Evolutionary conservation across 2,888 invertebrate species (phyloP).

Genomic region (Drosophila paucipuncta): DNA sequence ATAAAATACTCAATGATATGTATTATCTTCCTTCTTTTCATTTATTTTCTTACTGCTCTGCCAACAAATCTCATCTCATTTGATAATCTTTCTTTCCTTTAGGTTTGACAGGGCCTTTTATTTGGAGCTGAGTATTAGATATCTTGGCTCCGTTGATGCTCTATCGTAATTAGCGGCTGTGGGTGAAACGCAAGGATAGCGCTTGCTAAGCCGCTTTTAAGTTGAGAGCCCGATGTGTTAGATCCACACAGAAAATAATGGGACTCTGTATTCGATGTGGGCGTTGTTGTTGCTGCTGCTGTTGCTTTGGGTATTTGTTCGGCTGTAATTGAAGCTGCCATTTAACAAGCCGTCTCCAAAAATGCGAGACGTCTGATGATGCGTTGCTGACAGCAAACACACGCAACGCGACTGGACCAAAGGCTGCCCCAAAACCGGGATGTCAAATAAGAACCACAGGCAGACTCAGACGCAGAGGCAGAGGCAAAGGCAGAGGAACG

Average conservation of each 20-base stretch:
- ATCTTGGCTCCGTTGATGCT: constrained; percentile 9
- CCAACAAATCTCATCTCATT: constrained; percentile 3
- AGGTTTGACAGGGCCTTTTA: neutral
- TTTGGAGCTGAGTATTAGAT: constrained; percentile 12
- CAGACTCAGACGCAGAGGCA: constrained; percentile 11
- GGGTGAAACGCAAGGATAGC: constrained; percentile 40
- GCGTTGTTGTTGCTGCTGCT: constrained; percentile 20
- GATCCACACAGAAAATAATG: constrained; percentile 38
- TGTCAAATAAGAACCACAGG: constrained; percentile 59
- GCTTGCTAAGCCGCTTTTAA: constrained; percentile 65
- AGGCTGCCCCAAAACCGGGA: constrained; percentile 31
- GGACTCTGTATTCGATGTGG: constrained; percentile 1
- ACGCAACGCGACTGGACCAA: constrained; percentile 39
- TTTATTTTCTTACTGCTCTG: neutral
- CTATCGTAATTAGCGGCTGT: constrained; percentile 52
- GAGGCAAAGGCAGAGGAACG: neutral
- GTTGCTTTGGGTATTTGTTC: constrained; percentile 44
- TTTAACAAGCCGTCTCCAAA: constrained; percentile 38
- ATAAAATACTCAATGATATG: neutral
- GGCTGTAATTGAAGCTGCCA: constrained; percentile 69
- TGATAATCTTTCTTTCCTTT: neutral
- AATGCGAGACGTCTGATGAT: constrained; percentile 57
- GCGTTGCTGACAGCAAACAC: constrained; percentile 71
- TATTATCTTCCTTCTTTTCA: neutral
- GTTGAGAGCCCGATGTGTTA: constrained; percentile 30